Evolutionary conservation across 30 jellyfish, hydroid and myxozoan genomes (phyloP), one percentile per base, ranked within the genome.

Genomic region (Rhopilema esculentum): DNA sequence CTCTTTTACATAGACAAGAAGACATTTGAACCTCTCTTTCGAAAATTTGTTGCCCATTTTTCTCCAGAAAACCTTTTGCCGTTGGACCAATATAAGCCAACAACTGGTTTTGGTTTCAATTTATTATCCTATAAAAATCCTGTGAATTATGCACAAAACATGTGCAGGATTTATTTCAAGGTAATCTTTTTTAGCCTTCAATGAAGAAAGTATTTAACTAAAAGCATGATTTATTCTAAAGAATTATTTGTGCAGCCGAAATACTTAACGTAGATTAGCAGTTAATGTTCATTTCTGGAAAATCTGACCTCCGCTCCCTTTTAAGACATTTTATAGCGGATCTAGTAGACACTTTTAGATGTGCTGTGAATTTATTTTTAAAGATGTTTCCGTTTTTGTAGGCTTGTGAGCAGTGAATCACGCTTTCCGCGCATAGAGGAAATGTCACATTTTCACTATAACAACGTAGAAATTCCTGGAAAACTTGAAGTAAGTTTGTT

Each of bases 381-480:
- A n/a, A 63, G 8, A 18, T 19, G 49, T 68, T 27, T 33, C 15
- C 53, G 0, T 66, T 27, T 30, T 65, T 80, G 27, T n/a, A 87
- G 96, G 69, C 83, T 83, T 4, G 86, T 82, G 15, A 75, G 57
- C 80, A 76, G 91, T 25, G 94, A 76, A 69, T 23, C 97, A 21
- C 77, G 99, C 32, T 95, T 95, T 53, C 99, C 99, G 40, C 79
- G 97, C 29, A 95, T 95, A 20, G 99, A 95, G 69, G 99, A 95
- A 32, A 95, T 95, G 99, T 89, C 97, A 4, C 99, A 95, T 53
- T 95, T 95, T 23, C 99, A 95, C 70, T 95, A 95, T 92, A 82
- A 82, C 40, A 68, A 83, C 64, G 96, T 95, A 15, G 99, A 95
- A 0, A 89, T 95, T 57, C 83, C 85, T 1, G 97, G 93, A 49